Percentiles rank a stretch among this genome's conserved stretches.
These are phyloP conservation scores for Trogon melanurus DNA, from an alignment of 2,113 vertebrate genomes.

Conservation along the genomic window DNA sequence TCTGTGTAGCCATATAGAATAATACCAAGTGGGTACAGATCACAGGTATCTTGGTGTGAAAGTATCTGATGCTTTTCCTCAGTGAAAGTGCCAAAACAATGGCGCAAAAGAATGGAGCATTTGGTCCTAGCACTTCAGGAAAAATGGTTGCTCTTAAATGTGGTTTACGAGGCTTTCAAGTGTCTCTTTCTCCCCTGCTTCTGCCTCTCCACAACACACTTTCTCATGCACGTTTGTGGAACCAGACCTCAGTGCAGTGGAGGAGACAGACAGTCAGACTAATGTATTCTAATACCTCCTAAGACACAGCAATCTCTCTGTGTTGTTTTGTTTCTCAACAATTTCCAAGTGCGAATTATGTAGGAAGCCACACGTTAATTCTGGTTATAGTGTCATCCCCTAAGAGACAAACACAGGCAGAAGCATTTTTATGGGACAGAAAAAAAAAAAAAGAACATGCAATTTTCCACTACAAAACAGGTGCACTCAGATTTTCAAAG, in stretches of 20 bases:
- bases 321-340: constrained; percentile 24
- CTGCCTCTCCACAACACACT: background rate
- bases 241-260: background rate
- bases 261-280: background rate
- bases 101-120: background rate
- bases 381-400: background rate
- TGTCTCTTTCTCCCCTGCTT: background rate
- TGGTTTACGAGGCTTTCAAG: background rate
- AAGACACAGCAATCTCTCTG: constrained; percentile 3
- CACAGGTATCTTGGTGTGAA: background rate
- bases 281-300: constrained; percentile 32
- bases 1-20: background rate
- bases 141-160: background rate
- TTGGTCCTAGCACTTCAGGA: background rate
- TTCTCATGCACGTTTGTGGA: background rate
- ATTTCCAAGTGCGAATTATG: constrained; percentile 26
- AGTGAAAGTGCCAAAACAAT: background rate
- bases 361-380: background rate
- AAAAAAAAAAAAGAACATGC: constrained; percentile 13
- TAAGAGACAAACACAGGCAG: constrained; percentile 9
- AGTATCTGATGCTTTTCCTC: background rate
- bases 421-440: background rate
- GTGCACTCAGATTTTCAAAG: constrained; percentile 63
- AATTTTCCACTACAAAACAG: constrained; percentile 66
- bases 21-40: background rate